These are phyloP conservation scores for Pogona vitticeps DNA, from an alignment of 2,113 vertebrate species.

Conservation along the genomic window DNA sequence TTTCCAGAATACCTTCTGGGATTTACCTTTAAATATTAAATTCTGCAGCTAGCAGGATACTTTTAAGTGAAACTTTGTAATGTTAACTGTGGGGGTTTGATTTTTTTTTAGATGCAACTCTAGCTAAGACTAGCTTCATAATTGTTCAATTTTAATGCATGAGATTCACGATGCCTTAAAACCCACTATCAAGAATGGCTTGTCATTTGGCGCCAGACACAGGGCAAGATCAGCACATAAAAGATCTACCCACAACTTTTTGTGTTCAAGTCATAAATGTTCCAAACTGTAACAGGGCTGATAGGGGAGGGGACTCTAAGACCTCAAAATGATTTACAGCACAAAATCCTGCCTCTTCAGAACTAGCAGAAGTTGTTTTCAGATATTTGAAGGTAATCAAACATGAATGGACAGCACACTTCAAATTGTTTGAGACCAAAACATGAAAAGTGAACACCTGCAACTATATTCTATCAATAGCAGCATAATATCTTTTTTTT, in stretches of 20 bases:
- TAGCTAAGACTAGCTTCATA: not conserved
- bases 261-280: constrained; percentile 22
- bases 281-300: not conserved
- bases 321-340: constrained; percentile 38
- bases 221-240: not conserved
- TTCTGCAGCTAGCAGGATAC: not conserved
- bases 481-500: not conserved
- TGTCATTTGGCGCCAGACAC: not conserved
- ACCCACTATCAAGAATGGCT: not conserved
- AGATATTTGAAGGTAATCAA: not conserved
- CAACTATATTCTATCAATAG: not conserved
- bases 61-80: not conserved
- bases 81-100: not conserved
- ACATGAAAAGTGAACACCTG: constrained; percentile 2
- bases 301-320: constrained; percentile 19
- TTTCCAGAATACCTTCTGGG: not conserved
- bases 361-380: not conserved
- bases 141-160: not conserved
- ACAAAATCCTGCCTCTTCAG: constrained; percentile 40
- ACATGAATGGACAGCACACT: accelerated
- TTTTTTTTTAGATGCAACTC: not conserved
- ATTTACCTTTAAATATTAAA: not conserved
- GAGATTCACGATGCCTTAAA: not conserved
- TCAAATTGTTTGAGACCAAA: not conserved
- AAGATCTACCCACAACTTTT: constrained; percentile 14